Evolutionary conservation across 2,797 vertebrate species (phyloP).

Genomic region (Pteronotus mesoamericanus): DNA sequence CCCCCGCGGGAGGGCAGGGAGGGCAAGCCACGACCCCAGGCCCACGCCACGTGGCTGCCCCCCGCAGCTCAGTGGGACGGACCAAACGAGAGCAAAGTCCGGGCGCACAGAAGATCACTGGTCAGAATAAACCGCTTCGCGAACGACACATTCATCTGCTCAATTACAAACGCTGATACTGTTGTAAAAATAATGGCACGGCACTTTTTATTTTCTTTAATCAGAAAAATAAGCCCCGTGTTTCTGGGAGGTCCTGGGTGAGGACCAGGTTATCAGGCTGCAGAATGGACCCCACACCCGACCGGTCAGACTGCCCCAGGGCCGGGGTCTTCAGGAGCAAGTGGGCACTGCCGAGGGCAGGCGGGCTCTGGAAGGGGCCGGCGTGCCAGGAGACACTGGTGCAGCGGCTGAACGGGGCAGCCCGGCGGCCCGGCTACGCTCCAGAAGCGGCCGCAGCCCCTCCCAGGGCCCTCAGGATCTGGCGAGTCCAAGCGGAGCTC

Average conservation of each 20-base stretch:
- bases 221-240: constrained; percentile 71
- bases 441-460: background rate
- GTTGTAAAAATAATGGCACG: constrained; percentile 73
- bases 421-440: background rate
- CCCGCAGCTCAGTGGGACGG: accelerated
- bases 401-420: accelerated
- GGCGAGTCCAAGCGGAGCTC: background rate
- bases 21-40: accelerated
- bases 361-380: too few species aligned
- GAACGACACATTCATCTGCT: constrained; percentile 43
- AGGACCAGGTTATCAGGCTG: background rate
- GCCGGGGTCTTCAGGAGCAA: background rate
- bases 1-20: too few species aligned
- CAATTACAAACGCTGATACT: constrained; percentile 69
- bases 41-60: background rate
- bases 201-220: constrained; percentile 77
- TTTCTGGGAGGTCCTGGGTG: constrained; percentile 38
- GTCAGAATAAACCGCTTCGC: background rate
- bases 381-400: background rate
- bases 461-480: background rate
- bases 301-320: background rate
- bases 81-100: background rate
- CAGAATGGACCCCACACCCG: background rate
- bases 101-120: background rate
- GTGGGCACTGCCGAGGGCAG: accelerated